Percentiles rank a stretch among this genome's conserved stretches.
Conservation (phyloP, 1,140 invertebrate species). For the Rhopalosiphum maidis region DNA sequence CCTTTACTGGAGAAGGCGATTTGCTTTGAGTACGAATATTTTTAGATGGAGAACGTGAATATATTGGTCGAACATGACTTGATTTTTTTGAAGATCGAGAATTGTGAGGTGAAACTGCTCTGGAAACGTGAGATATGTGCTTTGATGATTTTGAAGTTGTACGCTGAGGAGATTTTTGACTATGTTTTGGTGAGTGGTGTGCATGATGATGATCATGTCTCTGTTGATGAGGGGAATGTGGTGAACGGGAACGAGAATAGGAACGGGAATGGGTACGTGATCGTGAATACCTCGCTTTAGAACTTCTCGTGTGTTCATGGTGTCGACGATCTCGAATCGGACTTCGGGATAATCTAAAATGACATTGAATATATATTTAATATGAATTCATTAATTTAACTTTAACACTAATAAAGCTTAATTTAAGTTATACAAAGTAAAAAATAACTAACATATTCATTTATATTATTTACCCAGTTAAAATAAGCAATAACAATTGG, state of each 20-base stretch:
- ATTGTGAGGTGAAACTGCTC: neutral
- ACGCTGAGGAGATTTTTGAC: conserved; percentile 14
- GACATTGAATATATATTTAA: neutral
- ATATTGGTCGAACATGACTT: neutral
- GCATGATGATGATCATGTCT: conserved; percentile 41
- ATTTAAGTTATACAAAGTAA: neutral
- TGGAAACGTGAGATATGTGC: neutral
- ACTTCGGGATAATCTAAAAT: conserved; percentile 42
- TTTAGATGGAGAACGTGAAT: conserved; percentile 36
- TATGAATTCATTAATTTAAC: neutral
- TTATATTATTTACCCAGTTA: neutral
- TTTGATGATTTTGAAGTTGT: conserved; percentile 24
- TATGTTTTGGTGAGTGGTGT: conserved; percentile 43
- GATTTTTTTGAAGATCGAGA: conserved; percentile 34
- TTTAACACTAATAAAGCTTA: neutral
- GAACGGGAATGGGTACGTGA: conserved; percentile 19
- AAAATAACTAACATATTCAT: neutral
- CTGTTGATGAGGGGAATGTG: neutral
- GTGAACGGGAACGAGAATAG: conserved; percentile 19
- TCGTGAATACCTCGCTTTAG: neutral
- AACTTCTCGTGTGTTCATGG: conserved; percentile 21
- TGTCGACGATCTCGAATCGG: conserved; percentile 35
- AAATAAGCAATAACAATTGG: too few relatives aligned
- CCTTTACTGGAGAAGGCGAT: conserved; percentile 22
- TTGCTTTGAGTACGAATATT: neutral